Evolutionary conservation across 2,888 invertebrate species (phyloP), one percentile per base, ranked within the genome.

Genomic region (Tillus elongatus): DNA sequence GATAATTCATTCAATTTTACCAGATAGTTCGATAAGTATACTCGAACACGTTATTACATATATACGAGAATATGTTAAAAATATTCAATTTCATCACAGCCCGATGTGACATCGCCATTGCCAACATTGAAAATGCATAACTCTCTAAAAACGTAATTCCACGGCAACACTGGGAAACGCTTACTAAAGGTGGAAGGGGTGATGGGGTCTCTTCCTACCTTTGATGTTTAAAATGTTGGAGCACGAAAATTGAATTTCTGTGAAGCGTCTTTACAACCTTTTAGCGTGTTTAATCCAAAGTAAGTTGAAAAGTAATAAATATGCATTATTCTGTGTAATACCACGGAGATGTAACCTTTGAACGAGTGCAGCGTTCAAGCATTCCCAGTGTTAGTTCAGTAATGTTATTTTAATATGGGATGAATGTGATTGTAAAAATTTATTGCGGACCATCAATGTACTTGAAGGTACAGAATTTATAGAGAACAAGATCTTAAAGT

Each of bases 231-330:
- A 19, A 19, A 55, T 53, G 55, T 53, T 54, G 50, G 49, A 55
- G 57, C 57, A 53, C 45, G 54, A 56, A 56, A 57, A 57, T 57
- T 56, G 57, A 56, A 57, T 57, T 56, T 56, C 53, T 46, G 45
- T 45, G 52, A 54, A 56, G 53, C 55, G 55, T 53, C 54, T 56
- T 56, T 54, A 51, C 49, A 53, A 52, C 52, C 55, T 57, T 57
- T 57, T 57, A 57, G 54, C 54, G 52, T 56, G 53, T 56, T 56
- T 57, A 57, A 57, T 56, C 53, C 51, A 40, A 50, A 51, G 51
- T 49, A 48, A 51, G 50, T 49, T 52, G 51, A 57, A 54, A 52
- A 54, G 52, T 14, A 31, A 31, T 19, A 19, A 19, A 19, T 19
- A 19, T 19, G 24, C 24, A 19, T 19, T n/a, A 19, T 19, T 19